Base-by-base conservation (phyloP, 2,888 invertebrate genomes). In the Galerucella calmariensis region DNA sequence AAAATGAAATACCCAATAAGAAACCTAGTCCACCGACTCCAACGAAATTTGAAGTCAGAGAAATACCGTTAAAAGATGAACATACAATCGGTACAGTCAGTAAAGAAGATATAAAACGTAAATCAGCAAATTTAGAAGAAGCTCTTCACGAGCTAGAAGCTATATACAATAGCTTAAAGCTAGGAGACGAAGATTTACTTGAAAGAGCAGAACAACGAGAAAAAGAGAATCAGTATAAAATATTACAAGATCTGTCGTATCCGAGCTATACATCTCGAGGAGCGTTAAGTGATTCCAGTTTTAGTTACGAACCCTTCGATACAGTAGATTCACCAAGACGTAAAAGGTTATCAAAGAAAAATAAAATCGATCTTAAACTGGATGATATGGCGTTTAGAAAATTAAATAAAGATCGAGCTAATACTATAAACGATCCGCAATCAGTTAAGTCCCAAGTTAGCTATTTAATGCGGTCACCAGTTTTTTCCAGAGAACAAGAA, bases 61-160 rank as follows among this genome's bases (percentile, higher is more conserved):
- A 68, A 63, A 27, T 63, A 48, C 56, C 69, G 1, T 62, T 24
- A 27, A 53, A 73, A 58, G 44, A 65, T 11, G 63, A 65, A 11
- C 3, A n/a, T 20, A 16, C 63, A 11, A 41, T 69, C n/a, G 69
- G 69, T 16, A 20, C 66, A 14, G 48, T 46, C 2, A 72, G 41
- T 16, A 78, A 80, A 66, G 82, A 82, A 75, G 81, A 85, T 84
- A 58, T 77, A 6, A 82, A 90, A 81, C 88, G 91, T 80, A 94
- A 93, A 86, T 94, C 94, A 2, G 92, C 92, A 16, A 95, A 95
- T 86, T 89, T 96, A 56, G 96, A 96, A 84, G 96, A 97, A 84
- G 97, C 97, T 69, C 90, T 97, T 35, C 93, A 93, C 82, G 97
- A 97, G 87, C 87, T 97, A 72, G 97, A 97, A 89, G 94, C 94